phyloP scores from a whole-genome alignment of 1,140 invertebrate genomes.

The Calliopsis andreniformis region DNA sequence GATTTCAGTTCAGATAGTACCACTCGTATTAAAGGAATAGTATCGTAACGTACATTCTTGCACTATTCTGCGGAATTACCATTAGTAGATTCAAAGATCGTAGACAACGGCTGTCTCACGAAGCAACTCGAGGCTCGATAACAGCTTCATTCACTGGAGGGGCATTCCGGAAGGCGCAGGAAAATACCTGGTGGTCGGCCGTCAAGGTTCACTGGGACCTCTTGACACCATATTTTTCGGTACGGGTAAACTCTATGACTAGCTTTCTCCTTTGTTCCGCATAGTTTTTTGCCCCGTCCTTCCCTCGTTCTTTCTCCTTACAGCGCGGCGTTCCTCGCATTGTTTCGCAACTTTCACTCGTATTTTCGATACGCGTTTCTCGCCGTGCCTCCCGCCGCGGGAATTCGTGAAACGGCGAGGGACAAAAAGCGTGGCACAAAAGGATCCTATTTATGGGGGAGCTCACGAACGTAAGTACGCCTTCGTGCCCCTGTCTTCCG shows the following conservation, averaged over 20 bases:
- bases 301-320: conserved; percentile 40
- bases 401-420: conserved; percentile 63
- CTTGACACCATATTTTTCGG: conserved; percentile 39
- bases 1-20: no score
- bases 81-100: conserved; percentile 26
- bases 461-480: conserved; percentile 37
- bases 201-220: conserved; percentile 27
- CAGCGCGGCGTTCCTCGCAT: conserved; percentile 61
- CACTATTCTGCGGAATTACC: no score
- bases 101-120: neutral
- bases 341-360: conserved; percentile 76
- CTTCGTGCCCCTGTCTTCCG: conserved; percentile 15
- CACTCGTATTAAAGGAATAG: no score
- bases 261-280: conserved; percentile 56
- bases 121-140: conserved; percentile 17
- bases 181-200: conserved; percentile 41
- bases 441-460: conserved; percentile 70
- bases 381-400: conserved; percentile 39
- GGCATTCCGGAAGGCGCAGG: conserved; percentile 36
- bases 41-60: no score
- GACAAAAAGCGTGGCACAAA: conserved; percentile 65
- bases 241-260: conserved; percentile 31
- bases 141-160: conserved; percentile 49
- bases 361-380: conserved; percentile 52
- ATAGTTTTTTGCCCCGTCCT: conserved; percentile 44